A percentile compares a stretch with the other conserved stretches of the same genome.
Conservation (phyloP, 2,888 invertebrate species). For the Drosophila yooni region DNA sequence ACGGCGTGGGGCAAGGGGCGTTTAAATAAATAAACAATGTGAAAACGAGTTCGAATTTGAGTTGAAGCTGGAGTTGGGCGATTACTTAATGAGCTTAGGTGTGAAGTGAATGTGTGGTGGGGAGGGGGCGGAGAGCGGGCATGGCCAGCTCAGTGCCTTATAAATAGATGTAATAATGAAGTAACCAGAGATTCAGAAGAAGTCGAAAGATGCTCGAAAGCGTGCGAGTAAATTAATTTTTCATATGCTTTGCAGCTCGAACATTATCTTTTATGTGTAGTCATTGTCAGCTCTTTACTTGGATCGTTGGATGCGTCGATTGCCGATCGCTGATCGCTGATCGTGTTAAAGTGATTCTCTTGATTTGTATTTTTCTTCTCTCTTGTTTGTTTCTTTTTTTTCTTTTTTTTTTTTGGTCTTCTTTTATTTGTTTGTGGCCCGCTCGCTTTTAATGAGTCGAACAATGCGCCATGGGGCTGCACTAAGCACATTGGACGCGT, state of each 20-base stretch:
- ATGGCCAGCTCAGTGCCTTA: constrained; percentile 47
- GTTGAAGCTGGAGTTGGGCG: constrained; percentile 48
- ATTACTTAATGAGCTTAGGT: constrained; percentile 81
- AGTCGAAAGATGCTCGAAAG: constrained; percentile 37
- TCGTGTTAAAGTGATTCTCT: constrained; percentile 77
- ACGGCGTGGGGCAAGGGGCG: constrained; percentile 22
- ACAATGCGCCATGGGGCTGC: constrained; percentile 61
- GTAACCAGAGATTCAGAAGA: constrained; percentile 72
- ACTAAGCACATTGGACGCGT: constrained; percentile 68
- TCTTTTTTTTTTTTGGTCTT: constrained; percentile 11
- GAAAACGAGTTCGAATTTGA: constrained; percentile 62
- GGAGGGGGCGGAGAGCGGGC: background rate
- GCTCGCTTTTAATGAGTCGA: constrained; percentile 70
- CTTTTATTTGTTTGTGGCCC: constrained; percentile 17
- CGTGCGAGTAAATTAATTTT: constrained; percentile 78
- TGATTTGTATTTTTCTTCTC: constrained; percentile 21
- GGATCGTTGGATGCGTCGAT: constrained; percentile 47
- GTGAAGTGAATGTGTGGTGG: constrained; percentile 12
- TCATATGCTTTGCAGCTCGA: constrained; percentile 62
- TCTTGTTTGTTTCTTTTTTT: constrained; percentile 13
- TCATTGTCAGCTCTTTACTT: constrained; percentile 55
- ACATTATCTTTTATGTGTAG: constrained; percentile 64
- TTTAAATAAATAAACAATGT: constrained; percentile 78
- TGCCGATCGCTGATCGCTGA: constrained; percentile 39
- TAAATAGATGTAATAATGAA: constrained; percentile 80